Percentiles rank a stretch among this genome's conserved stretches.
These are phyloP conservation scores for Pocillopora meandrina DNA, from an alignment of 92 coral and sea anemone species.

Conservation along the genomic window DNA sequence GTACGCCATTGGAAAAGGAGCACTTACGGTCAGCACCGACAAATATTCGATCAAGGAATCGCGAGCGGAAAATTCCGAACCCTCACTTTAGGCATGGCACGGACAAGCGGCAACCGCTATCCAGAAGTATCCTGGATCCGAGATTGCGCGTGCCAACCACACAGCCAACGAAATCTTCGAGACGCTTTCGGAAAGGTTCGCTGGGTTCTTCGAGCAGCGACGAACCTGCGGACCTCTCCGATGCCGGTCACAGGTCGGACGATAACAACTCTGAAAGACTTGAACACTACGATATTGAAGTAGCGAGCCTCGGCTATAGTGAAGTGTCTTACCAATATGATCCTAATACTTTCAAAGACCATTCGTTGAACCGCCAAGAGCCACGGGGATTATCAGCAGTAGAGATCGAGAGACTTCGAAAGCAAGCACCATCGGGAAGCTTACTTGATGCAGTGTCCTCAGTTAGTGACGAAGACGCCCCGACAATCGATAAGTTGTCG, in stretches of 20 bases:
- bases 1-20: slow-evolving; percentile 54
- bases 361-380: slow-evolving; percentile 66
- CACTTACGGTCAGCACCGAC: slow-evolving; percentile 13
- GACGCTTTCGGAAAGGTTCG: slow-evolving; percentile 74
- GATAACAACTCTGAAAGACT: slow-evolving; percentile 89
- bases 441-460: slow-evolving; percentile 93
- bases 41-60: slow-evolving; percentile 45
- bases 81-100: slow-evolving; percentile 58
- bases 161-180: slow-evolving; percentile 35
- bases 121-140: slow-evolving; percentile 69
- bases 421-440: slow-evolving; percentile 92
- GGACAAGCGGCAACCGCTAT: slow-evolving; percentile 66
- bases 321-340: slow-evolving; percentile 93
- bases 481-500: slow-evolving; percentile 74
- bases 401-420: slow-evolving; percentile 89
- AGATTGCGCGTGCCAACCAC: slow-evolving; percentile 62
- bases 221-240: slow-evolving; percentile 84
- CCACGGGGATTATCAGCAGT: slow-evolving; percentile 77
- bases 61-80: slow-evolving; percentile 55
- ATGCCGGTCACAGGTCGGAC: slow-evolving; percentile 66
- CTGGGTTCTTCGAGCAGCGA: slow-evolving; percentile 86
- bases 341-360: slow-evolving; percentile 78
- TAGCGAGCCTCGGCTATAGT: slow-evolving; percentile 93
- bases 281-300: slow-evolving; percentile 93
- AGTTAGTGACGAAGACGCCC: slow-evolving; percentile 79